phyloP scores from a whole-genome alignment of 2,113 vertebrate species.

The Epinephelus moara region DNA sequence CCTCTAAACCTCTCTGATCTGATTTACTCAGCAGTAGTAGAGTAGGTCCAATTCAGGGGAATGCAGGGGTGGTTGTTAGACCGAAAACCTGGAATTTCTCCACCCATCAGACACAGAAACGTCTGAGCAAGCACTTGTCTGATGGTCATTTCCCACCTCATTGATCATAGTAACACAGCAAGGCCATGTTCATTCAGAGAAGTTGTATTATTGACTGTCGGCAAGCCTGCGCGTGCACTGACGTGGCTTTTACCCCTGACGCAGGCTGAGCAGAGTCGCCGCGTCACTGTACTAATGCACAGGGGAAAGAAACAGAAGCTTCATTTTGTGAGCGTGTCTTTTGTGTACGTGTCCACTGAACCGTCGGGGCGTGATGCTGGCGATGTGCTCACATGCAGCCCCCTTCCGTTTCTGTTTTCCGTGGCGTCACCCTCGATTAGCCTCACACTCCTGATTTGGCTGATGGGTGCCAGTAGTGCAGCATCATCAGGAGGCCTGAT shows the following conservation, averaged over 20 bases:
- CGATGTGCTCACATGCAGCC: not conserved
- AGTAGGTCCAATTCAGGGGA: not conserved
- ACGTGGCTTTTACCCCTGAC: not conserved
- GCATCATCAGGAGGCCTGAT: constrained; percentile 30
- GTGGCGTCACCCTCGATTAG: constrained; percentile 27
- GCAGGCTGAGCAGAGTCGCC: constrained; percentile 22
- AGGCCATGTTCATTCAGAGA: not conserved
- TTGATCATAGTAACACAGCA: not conserved
- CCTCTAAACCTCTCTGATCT: constrained; percentile 58
- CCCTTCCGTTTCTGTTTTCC: constrained; percentile 44
- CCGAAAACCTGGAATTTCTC: not conserved
- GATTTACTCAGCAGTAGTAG: constrained; percentile 44
- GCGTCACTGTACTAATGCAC: not conserved
- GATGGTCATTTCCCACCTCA: not conserved
- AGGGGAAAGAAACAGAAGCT: constrained; percentile 15
- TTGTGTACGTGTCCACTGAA: constrained; percentile 16
- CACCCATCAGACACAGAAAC: not conserved
- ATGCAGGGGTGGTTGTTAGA: not conserved
- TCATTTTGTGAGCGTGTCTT: not conserved
- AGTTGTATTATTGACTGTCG: not conserved
- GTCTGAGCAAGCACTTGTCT: not conserved
- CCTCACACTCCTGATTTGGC: not conserved
- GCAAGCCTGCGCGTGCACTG: not conserved
- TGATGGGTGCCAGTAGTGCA: not conserved
- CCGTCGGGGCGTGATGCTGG: constrained; percentile 7